Conservation (phyloP, 2,797 vertebrate species). For the Muscicapa comitata region DNA sequence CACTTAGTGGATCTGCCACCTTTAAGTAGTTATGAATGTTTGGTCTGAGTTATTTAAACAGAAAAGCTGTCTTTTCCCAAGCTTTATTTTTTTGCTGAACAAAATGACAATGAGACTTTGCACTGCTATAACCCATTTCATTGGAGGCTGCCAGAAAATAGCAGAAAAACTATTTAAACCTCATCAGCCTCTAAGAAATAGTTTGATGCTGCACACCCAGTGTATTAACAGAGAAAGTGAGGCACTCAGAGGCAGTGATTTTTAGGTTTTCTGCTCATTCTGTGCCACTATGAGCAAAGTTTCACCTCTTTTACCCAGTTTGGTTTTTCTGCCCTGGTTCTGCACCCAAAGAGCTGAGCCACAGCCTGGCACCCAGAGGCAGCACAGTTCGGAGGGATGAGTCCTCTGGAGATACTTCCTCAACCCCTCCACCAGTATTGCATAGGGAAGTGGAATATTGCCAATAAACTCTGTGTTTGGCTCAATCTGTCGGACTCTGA, state of each 20-base stretch:
- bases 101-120: background rate
- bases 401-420: background rate
- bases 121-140: background rate
- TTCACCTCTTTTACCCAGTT: background rate
- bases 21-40: conserved; percentile 16
- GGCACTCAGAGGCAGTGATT: background rate
- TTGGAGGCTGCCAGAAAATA: background rate
- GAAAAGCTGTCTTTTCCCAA: background rate
- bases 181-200: background rate
- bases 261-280: background rate
- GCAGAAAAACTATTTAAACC: background rate
- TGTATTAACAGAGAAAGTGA: background rate
- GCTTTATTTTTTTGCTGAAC: background rate
- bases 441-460: background rate
- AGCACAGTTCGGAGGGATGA: background rate
- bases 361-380: background rate
- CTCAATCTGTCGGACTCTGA: background rate
- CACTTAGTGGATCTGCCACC: conserved; percentile 13
- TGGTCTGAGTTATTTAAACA: conserved; percentile 53
- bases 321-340: background rate
- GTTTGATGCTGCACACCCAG: background rate
- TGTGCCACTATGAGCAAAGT: background rate
- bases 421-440: background rate
- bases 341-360: background rate
- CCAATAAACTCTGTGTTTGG: background rate